Evolutionary conservation across 1,140 invertebrate genomes (phyloP).

Genomic region (Drosophila elegans): DNA sequence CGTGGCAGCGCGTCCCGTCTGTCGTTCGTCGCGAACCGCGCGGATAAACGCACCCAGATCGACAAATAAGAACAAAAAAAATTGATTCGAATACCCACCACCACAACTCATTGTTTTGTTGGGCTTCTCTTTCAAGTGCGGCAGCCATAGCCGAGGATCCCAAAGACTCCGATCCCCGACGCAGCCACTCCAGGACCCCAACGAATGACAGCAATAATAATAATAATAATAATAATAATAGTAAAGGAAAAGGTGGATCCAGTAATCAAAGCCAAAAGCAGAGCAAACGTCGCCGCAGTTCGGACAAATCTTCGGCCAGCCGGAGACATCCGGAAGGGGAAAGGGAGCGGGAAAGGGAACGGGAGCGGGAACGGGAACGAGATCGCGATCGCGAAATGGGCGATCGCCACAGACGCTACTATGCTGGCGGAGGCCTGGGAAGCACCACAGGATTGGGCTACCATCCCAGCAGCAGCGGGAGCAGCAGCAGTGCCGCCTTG

Average conservation of each 20-base stretch:
- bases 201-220: constrained; percentile 66
- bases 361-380: constrained; percentile 32
- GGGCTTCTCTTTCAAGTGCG: constrained; percentile 55
- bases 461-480: constrained; percentile 40
- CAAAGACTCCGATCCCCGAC: constrained; percentile 22
- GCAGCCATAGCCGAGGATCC: constrained; percentile 58
- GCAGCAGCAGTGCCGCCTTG: constrained; percentile 38
- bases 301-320: constrained; percentile 59
- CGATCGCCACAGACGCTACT: constrained; percentile 81
- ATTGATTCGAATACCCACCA: constrained; percentile 12
- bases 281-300: constrained; percentile 67
- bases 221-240: constrained; percentile 35
- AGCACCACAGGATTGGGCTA: constrained; percentile 40
- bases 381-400: constrained; percentile 65
- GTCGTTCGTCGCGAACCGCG: constrained; percentile 69
- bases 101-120: constrained; percentile 36
- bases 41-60: constrained; percentile 33
- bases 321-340: constrained; percentile 66
- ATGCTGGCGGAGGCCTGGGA: constrained; percentile 66
- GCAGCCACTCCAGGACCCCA: constrained; percentile 64
- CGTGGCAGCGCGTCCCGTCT: constrained; percentile 67
- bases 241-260: constrained; percentile 34
- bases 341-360: constrained; percentile 39
- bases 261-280: constrained; percentile 45
- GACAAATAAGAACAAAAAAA: not conserved